These are phyloP conservation scores for Brachypterus glaber DNA, from an alignment of 2,888 invertebrate genomes.

Conservation along the genomic window DNA sequence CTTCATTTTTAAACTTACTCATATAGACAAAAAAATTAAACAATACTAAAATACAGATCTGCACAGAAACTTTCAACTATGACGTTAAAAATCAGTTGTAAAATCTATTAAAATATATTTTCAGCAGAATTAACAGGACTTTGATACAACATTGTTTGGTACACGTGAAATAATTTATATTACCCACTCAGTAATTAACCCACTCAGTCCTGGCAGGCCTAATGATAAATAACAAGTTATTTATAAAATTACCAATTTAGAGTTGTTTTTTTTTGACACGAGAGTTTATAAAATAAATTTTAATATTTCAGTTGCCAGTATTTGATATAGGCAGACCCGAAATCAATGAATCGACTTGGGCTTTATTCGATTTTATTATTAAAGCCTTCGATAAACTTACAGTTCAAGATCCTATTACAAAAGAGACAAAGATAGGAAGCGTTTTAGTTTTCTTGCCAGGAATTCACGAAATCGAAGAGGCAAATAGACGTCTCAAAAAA, in stretches of 20 bases:
- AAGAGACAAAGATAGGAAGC: constrained; percentile 42
- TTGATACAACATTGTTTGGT: too few relatives aligned
- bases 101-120: too few relatives aligned
- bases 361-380: constrained; percentile 44
- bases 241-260: constrained; percentile 12
- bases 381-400: constrained; percentile 58
- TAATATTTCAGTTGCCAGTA: constrained; percentile 44
- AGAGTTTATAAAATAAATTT: constrained; percentile 15
- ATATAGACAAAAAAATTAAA: too few relatives aligned
- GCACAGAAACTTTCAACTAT: too few relatives aligned
- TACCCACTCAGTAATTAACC: too few relatives aligned
- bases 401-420: constrained; percentile 26
- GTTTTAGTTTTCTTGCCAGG: constrained; percentile 88
- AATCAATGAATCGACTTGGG: constrained; percentile 32
- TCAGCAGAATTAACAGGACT: too few relatives aligned
- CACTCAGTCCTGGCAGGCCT: too few relatives aligned
- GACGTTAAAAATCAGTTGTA: too few relatives aligned
- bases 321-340: constrained; percentile 48
- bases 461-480: constrained; percentile 70
- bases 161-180: too few relatives aligned
- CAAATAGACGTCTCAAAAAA: constrained; percentile 42
- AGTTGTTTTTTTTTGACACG: constrained; percentile 4
- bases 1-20: too few relatives aligned
- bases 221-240: constrained; percentile 5
- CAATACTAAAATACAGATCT: too few relatives aligned